Evolutionary conservation across 2,113 vertebrate genomes (phyloP), one percentile per base, ranked within the genome.

Genomic region (Lasiurus borealis): DNA sequence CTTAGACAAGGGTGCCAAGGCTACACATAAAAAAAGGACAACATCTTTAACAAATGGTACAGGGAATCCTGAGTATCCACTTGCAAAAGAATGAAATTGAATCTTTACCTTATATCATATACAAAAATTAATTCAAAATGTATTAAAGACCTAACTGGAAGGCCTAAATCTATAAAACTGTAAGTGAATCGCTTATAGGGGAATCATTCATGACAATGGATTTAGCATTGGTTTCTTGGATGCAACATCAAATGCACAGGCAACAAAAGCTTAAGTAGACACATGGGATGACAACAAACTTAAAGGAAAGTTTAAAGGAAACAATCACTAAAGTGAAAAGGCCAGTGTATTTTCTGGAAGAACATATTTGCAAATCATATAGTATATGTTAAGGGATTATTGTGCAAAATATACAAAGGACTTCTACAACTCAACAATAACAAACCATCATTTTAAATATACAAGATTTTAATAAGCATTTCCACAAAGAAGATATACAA

Each of bases 291-390:
- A 71, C 6, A 78, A 40, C 25, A 48, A 80, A 46, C 27, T 80
- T 91, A 50, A 73, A n/a, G n/a, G n/a, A 73, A 93, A 62, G n/a
- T 34, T 75, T 8, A 78, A 95, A 66, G 54, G 21, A 48, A 78
- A 73, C 69, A 72, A 64, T 66, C 27, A 31, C 29, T 66, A 66
- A 66, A 66, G 64, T 31, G 6, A 66, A 66, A 66, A 14, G 2
- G 27, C 64, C 29, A 31, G 62, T 31, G 0, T 64, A 14, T 64
- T 64, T 64, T 64, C 62, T 64, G 25, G 27, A 64, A 66, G 64
- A 66, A 66, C 31, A 66, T 66, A 66, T 66, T 66, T 66, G 13
- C 12, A 66, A 66, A 66, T 31, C 64, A 66, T 66, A 66, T 15
- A 40, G 40, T 40, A 31, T 31, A 31, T 66, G 27, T 7, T 66